Percentiles rank a stretch among this genome's conserved stretches.
Evolutionary conservation across 2,797 vertebrate genomes (phyloP).

Genomic region (Acrocephalus scirpaceus): DNA sequence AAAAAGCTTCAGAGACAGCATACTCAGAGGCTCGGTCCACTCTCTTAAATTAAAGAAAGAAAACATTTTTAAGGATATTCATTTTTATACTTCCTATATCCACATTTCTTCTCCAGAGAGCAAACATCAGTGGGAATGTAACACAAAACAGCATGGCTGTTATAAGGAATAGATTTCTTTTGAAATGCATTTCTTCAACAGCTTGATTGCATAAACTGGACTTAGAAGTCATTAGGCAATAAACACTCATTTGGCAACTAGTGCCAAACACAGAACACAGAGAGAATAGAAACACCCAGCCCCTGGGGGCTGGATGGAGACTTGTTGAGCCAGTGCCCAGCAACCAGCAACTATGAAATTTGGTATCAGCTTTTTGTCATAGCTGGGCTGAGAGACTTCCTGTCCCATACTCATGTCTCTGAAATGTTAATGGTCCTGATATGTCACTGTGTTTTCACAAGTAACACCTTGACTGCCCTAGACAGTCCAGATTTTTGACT

Average conservation of each 20-base stretch:
- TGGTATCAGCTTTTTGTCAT: neutral
- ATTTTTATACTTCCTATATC: neutral
- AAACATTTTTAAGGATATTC: neutral
- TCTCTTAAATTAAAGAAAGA: slow-evolving; percentile 72
- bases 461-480: neutral
- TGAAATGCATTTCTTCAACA: neutral
- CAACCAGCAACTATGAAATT: neutral
- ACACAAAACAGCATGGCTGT: neutral
- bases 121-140: neutral
- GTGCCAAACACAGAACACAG: neutral
- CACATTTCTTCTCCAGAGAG: neutral
- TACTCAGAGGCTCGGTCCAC: slow-evolving; percentile 83
- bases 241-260: neutral
- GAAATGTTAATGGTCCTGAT: neutral
- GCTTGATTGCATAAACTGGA: neutral
- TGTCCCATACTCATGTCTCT: neutral
- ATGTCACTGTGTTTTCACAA: neutral
- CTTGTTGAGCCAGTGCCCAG: neutral
- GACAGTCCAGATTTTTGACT: neutral
- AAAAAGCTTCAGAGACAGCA: slow-evolving; percentile 82
- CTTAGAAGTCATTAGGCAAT: neutral
- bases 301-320: neutral
- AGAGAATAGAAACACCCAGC: neutral
- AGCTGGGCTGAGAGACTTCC: neutral
- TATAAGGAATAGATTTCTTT: neutral